Evolutionary conservation across 2,888 invertebrate species (phyloP).

Genomic region (Brachypalpus laphriformis): DNA sequence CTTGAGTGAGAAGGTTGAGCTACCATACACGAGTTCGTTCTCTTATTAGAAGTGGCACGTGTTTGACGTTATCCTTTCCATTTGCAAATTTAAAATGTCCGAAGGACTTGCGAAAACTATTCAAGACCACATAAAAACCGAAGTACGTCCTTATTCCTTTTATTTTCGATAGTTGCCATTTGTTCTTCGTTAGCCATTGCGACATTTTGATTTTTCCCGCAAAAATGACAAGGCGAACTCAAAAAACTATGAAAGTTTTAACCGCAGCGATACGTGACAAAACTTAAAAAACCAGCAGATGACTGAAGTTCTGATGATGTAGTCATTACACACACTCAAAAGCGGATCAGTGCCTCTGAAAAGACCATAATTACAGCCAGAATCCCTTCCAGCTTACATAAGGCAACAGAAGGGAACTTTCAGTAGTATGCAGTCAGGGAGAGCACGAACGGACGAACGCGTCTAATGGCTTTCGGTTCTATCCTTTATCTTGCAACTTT

Average conservation of each 20-base stretch:
- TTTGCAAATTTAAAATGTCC: background rate
- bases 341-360: background rate
- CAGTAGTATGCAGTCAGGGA: background rate
- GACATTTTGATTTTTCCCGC: background rate
- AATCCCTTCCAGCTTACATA: background rate
- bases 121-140: background rate
- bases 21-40: background rate
- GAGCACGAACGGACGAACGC: no score
- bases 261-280: constrained; percentile 9
- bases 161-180: background rate
- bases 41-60: background rate
- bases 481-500: background rate
- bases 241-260: background rate
- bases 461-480: background rate
- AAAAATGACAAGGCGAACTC: background rate
- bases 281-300: constrained; percentile 2
- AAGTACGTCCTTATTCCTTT: background rate
- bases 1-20: background rate
- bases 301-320: constrained; percentile 12
- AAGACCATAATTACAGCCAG: background rate
- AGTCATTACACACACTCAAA: background rate
- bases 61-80: background rate
- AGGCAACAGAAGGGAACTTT: background rate
- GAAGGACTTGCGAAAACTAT: background rate
- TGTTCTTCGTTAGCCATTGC: background rate